Base-by-base conservation (phyloP, 92 coral and sea anemone species). In the Pocillopora grandis region DNA sequence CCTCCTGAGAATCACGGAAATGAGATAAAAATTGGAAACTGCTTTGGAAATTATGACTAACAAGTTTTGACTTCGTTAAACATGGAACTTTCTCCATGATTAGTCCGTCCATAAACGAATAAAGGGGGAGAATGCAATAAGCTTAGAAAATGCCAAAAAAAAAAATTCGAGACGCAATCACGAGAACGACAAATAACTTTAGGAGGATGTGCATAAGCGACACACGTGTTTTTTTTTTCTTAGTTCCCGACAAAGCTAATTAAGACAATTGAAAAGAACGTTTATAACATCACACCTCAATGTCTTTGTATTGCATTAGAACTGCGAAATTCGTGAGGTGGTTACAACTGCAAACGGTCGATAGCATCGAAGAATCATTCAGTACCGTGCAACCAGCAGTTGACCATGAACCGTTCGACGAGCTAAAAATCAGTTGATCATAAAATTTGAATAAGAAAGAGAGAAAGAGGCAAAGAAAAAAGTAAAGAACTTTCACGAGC, bases 311-410 rank as follows among this genome's bases (percentile, higher is more conserved):
- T 77, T 88, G 94, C 91, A 91, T 84, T 33, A 91, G 78, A 19
- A 92, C 80, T 6, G 95, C 95, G 71, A 92, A 92, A 89, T 87
- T 89, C 5, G 93, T 92, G 83, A 92, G 74, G 76, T 92, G 95
- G 71, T 92, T 86, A 61, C 95, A 92, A 18, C 90, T 80, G 66
- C 95, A 92, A 9, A 83, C 81, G 5, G 92, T 89, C 37, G 23
- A n/a, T 60, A 72, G 66, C 5, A 68, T 49, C 68, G 81, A 72
- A 27, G 88, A 63, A 6, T 31, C 61, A 19, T 64, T 48, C 9
- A 74, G 5, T 14, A 89, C 75, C 13, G 56, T 74, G 65, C 95
- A 92, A 0, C 93, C 93, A 17, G 52, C 62, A 37, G 67, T 37
- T 64, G 95, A 92, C 95, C 95, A 92, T 3, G 84, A 48, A 4